Evolutionary conservation across 1,140 invertebrate genomes (phyloP), one percentile per base, ranked within the genome.

Genomic region (Portunus trituberculatus): DNA sequence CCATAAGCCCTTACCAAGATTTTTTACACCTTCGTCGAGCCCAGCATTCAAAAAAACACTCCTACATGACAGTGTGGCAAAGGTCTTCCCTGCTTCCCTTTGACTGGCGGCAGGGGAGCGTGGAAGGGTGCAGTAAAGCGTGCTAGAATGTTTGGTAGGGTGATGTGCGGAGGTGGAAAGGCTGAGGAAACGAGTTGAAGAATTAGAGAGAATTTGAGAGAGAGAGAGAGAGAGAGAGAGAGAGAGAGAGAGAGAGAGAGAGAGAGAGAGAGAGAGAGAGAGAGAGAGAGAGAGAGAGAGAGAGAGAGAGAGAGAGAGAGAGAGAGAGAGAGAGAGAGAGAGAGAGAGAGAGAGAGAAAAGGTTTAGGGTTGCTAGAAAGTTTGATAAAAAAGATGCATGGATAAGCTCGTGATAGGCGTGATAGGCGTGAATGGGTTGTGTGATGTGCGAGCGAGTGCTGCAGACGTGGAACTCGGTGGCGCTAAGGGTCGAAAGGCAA

Each of bases 231-330:
- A 82, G 76, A 82, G 76, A 82, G 76, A 82, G 76, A 82, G 76
- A 82, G 76, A 82, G 76, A 82, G 76, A 82, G 76, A 82, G 76
- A 82, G 76, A 82, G 76, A 82, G 76, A 82, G 76, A 82, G 76
- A 82, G 76, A 39, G 39, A 39, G 39, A 39, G 39, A 39, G 39
- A 39, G 39, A 39, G 39, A 39, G 39, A 39, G 39, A 39, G 39
- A 39, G 39, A 39, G 39, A 39, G 39, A 39, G 39, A 39, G 39
- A 39, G 39, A 39, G 39, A 39, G 39, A 39, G 39, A 39, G 39
- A 39, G 39, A 39, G 39, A 39, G 39, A 39, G 39, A 39, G 39
- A 39, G 39, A 39, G 39, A 39, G 39, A 39, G 39, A 39, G 39
- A 39, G 39, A 39, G 39, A 39, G 39, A 39, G 39, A 39, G 39